Percentiles rank a stretch among this genome's conserved stretches.
phyloP scores from a whole-genome alignment of 2,113 vertebrate species.

The Eidolon helvum region DNA sequence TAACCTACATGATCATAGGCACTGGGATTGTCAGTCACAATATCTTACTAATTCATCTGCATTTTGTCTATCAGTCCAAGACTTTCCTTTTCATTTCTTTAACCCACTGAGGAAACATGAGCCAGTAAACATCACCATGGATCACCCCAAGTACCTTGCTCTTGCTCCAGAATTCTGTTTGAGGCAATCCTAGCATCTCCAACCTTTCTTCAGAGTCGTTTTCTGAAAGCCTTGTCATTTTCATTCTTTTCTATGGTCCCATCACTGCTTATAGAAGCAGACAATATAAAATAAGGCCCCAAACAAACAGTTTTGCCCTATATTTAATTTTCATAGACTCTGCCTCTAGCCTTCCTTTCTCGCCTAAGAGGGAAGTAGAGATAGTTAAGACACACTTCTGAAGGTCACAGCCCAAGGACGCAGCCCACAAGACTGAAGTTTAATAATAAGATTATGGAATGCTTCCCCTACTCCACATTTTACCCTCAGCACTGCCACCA shows the following conservation, averaged over 20 bases:
- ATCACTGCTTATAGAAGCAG: neutral
- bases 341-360: neutral
- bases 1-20: neutral
- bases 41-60: neutral
- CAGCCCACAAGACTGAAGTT: neutral
- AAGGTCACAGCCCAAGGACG: neutral
- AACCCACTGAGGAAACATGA: neutral
- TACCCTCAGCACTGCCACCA: neutral
- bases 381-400: neutral
- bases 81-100: neutral
- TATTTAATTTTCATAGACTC: neutral
- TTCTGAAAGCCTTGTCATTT: neutral
- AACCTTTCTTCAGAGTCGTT: neutral
- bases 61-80: neutral
- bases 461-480: neutral
- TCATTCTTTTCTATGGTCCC: neutral
- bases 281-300: neutral
- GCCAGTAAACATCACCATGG: neutral
- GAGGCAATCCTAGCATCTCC: neutral
- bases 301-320: neutral
- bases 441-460: neutral
- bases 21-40: neutral
- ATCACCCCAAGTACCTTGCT: neutral
- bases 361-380: neutral
- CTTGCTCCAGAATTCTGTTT: neutral